Percentiles rank a stretch among this genome's conserved stretches.
Evolutionary conservation across 1,140 invertebrate genomes (phyloP).

Genomic region (Caenorhabditis briggsae): DNA sequence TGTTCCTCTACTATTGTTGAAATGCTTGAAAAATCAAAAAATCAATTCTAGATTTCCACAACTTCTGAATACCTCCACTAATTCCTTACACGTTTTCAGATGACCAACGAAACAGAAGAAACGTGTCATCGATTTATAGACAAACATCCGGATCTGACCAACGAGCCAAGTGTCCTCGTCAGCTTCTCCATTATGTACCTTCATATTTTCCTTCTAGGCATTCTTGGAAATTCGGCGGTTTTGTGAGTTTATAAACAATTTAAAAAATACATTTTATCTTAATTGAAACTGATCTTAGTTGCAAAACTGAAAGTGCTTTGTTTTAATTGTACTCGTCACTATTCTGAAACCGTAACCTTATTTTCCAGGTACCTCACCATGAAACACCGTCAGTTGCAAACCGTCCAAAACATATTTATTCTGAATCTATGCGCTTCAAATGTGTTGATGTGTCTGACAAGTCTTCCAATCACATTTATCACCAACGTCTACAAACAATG

Average conservation of each 20-base stretch:
- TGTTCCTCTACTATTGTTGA: too few relatives aligned
- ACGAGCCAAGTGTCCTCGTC: slow-evolving; percentile 66
- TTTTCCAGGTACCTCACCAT: slow-evolving; percentile 58
- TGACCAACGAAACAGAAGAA: slow-evolving; percentile 29
- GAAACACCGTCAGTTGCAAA: slow-evolving; percentile 79
- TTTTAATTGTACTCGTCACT: not conserved
- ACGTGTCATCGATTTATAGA: slow-evolving; percentile 63
- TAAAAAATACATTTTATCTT: not conserved
- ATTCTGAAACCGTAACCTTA: not conserved
- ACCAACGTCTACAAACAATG: slow-evolving; percentile 77
- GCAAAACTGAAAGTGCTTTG: too few relatives aligned
- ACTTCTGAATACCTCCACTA: too few relatives aligned
- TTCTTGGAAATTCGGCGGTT: slow-evolving; percentile 75
- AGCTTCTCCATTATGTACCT: slow-evolving; percentile 71
- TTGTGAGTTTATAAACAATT: slow-evolving; percentile 37
- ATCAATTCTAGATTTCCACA: too few relatives aligned
- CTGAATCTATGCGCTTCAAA: slow-evolving; percentile 94
- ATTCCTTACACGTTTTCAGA: slow-evolving; percentile 27
- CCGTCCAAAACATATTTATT: slow-evolving; percentile 97
- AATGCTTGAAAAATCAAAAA: too few relatives aligned
- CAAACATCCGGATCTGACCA: slow-evolving; percentile 73
- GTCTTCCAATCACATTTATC: slow-evolving; percentile 91
- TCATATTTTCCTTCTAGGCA: slow-evolving; percentile 75
- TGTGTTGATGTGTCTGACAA: slow-evolving; percentile 90
- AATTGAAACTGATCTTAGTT: too few relatives aligned